A percentile compares a stretch with the other conserved stretches of the same genome.
Evolutionary conservation across 2,113 vertebrate species (phyloP).

Genomic region (Heterochromis multidens): DNA sequence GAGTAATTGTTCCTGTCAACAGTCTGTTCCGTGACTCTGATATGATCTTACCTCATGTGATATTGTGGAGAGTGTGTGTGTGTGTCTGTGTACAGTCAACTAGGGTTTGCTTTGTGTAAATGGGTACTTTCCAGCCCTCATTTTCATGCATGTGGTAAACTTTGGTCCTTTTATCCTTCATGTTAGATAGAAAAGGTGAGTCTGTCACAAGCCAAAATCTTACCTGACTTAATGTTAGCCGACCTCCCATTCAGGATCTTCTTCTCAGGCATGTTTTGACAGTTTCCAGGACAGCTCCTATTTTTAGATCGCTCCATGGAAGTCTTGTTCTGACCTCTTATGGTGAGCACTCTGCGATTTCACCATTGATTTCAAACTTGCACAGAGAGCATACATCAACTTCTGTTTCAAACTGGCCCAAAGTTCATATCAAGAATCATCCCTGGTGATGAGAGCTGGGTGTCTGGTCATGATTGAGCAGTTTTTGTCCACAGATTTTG

Average conservation of each 20-base stretch:
- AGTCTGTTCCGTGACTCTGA: background rate
- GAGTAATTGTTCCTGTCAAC: background rate
- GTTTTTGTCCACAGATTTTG: background rate
- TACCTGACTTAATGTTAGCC: accelerated
- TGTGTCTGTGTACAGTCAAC: constrained; percentile 27
- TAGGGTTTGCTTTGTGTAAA: constrained; percentile 28
- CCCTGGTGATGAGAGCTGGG: background rate
- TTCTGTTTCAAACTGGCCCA: accelerated
- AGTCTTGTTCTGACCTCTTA: background rate
- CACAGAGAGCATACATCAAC: background rate
- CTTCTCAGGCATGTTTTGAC: background rate
- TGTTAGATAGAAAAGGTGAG: background rate
- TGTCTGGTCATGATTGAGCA: background rate
- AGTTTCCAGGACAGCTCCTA: background rate
- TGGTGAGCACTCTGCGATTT: accelerated
- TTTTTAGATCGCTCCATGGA: background rate
- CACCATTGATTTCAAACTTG: background rate
- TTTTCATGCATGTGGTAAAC: background rate
- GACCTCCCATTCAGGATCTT: background rate
- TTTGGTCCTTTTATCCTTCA: background rate
- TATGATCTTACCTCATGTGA: background rate
- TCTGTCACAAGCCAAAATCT: background rate
- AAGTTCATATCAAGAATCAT: background rate
- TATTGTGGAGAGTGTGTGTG: background rate
- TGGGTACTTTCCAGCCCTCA: background rate